Base-by-base conservation (phyloP, 2,888 invertebrate species). In the Lagria hirta region DNA sequence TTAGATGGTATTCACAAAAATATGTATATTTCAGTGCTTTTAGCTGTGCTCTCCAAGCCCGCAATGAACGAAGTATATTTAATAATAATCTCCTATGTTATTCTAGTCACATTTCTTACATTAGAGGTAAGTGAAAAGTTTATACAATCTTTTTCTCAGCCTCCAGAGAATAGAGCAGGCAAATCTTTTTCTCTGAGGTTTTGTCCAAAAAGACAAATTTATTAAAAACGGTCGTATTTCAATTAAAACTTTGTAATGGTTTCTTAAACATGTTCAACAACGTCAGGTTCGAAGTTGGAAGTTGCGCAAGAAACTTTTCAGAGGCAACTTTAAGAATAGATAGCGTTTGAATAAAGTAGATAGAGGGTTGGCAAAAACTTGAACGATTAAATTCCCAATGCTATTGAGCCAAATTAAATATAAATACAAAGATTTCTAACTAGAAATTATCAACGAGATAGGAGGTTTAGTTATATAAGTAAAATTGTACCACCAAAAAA, bases 11-110 rank as follows among this genome's bases (percentile, higher is more conserved):
- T 7, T 26, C 13, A 26, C 3, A 26, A 11, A 8, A 7, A n/a
- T n/a, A n/a, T 4, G 4, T 56, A 59, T 52, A 48, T 68, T 66
- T 15, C 75, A 86, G 88, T 82, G 61, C 73, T 89, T 33, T 75
- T 88, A 52, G 82, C 81, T 30, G 82, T 88, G 56, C 79, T 90
- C 50, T 82, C 86, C 41, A 81, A 90, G 50, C 88, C 89, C 14
- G 86, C 88, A 7, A 87, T 92, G 77, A 92, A 91, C 71, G 91
- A 92, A 71, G 84, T 92, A 51, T 88, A 90, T 72, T 78, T 94
- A 36, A 82, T 89, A 35, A 81, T 88, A 49, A 83, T 92, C 46
- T 90, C 90, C 11, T 91, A 90, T 69, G 81, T 89, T 49, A 83
- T 92, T 37, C 76, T 92, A 49, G 80, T 80, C 49, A 87, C 90